A percentile compares a stretch with the other conserved stretches of the same genome.
phyloP scores from a whole-genome alignment of 2,888 invertebrate species.

The Metellina segmentata region DNA sequence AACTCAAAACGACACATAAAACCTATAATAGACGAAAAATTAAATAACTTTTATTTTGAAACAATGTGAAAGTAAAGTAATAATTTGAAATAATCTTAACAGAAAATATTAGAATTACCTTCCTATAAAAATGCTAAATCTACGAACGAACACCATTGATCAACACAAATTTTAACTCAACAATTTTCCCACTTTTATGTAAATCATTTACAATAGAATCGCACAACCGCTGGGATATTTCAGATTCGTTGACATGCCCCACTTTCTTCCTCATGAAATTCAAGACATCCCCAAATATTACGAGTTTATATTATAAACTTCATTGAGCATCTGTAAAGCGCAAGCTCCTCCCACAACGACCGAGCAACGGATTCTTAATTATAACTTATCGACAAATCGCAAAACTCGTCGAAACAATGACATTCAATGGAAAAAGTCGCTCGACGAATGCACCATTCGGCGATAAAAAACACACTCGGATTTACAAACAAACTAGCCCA shows the following conservation, averaged over 20 bases:
- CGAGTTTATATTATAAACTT: slow-evolving; percentile 21
- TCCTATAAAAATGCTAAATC: too few species aligned
- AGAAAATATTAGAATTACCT: too few species aligned
- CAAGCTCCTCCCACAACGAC: slow-evolving; percentile 21
- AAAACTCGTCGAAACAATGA: not conserved
- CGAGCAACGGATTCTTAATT: slow-evolving; percentile 15
- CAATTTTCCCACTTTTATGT: not conserved
- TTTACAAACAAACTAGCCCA: not conserved
- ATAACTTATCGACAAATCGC: not conserved
- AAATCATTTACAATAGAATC: too few species aligned
- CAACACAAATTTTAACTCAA: not conserved
- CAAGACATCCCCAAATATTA: not conserved
- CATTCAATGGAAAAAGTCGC: not conserved
- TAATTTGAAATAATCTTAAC: too few species aligned
- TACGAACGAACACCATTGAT: not conserved
- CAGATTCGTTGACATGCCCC: not conserved
- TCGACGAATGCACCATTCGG: not conserved
- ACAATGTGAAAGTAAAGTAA: too few species aligned
- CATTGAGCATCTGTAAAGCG: slow-evolving; percentile 24
- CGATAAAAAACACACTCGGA: not conserved
- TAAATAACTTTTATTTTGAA: too few species aligned
- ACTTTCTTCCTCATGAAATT: not conserved
- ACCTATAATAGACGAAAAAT: too few species aligned
- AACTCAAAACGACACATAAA: too few species aligned
- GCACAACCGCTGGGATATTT: too few species aligned